phyloP scores from a whole-genome alignment of 1,140 invertebrate genomes.

The Drosophila suzukii region DNA sequence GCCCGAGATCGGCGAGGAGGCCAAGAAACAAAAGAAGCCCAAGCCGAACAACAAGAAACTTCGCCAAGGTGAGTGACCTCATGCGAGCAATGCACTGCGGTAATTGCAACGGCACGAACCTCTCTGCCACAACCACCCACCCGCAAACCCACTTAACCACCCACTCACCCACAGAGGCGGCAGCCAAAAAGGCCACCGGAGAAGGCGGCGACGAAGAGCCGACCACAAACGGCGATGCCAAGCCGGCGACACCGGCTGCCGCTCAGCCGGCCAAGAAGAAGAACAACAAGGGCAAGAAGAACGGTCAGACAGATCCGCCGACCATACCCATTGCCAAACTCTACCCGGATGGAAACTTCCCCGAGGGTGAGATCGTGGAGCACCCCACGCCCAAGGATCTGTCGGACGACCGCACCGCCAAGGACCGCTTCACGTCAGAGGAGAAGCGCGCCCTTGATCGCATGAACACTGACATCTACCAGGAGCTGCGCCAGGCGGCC shows the following conservation, averaged over 20 bases:
- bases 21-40: constrained; percentile 82
- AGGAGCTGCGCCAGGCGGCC: constrained; percentile 97
- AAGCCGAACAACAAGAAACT: constrained; percentile 84
- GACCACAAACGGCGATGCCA: constrained; percentile 77
- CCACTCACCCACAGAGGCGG: constrained; percentile 61
- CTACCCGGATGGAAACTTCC: constrained; percentile 92
- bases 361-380: constrained; percentile 92
- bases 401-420: constrained; percentile 93
- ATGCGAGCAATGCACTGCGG: constrained; percentile 26
- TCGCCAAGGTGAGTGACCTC: constrained; percentile 78
- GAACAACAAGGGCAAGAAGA: constrained; percentile 88
- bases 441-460: constrained; percentile 94
- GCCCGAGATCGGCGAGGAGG: constrained; percentile 57
- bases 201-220: constrained; percentile 84
- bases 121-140: constrained; percentile 3
- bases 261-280: constrained; percentile 87
- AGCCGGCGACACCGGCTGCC: constrained; percentile 84
- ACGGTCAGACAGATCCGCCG: constrained; percentile 92
- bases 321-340: constrained; percentile 93
- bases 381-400: constrained; percentile 87
- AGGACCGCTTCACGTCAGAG: constrained; percentile 94
- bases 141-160: neutral
- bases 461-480: constrained; percentile 95
- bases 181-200: constrained; percentile 67
- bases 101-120: constrained; percentile 23